Evolutionary conservation across 1,140 invertebrate genomes (phyloP).

Genomic region (Cylas formicarius): DNA sequence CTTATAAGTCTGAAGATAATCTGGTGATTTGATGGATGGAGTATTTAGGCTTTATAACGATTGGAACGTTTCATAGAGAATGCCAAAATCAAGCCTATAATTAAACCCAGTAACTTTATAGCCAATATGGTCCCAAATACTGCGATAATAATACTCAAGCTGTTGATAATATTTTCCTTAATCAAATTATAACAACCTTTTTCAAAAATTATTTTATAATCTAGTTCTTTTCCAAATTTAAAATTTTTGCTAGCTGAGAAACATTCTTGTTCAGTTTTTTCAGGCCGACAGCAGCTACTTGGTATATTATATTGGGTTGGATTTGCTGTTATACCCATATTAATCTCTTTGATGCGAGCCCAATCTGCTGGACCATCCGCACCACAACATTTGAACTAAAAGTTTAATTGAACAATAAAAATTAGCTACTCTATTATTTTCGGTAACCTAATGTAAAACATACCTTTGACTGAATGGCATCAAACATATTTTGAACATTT

Average conservation of each 20-base stretch:
- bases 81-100: constrained; percentile 71
- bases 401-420: too few species aligned
- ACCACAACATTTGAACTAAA: constrained; percentile 69
- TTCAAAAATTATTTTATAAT: constrained; percentile 36
- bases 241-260: constrained; percentile 34
- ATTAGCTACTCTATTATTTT: too few species aligned
- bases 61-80: constrained; percentile 62
- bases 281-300: constrained; percentile 42
- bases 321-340: constrained; percentile 33
- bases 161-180: constrained; percentile 51
- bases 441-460: too few species aligned
- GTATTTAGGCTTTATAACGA: constrained; percentile 64
- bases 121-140: constrained; percentile 57
- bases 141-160: constrained; percentile 57
- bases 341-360: constrained; percentile 50
- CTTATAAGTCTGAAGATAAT: too few species aligned
- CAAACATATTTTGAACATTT: constrained; percentile 56
- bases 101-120: constrained; percentile 65
- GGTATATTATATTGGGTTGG: constrained; percentile 44
- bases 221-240: constrained; percentile 23
- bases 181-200: constrained; percentile 70
- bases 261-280: constrained; percentile 34
- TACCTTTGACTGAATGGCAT: constrained; percentile 61
- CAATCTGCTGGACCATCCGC: constrained; percentile 63
- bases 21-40: too few species aligned